Evolutionary conservation across 2,888 invertebrate species (phyloP), one percentile per base, ranked within the genome.

Genomic region (Meloe dianella): DNA sequence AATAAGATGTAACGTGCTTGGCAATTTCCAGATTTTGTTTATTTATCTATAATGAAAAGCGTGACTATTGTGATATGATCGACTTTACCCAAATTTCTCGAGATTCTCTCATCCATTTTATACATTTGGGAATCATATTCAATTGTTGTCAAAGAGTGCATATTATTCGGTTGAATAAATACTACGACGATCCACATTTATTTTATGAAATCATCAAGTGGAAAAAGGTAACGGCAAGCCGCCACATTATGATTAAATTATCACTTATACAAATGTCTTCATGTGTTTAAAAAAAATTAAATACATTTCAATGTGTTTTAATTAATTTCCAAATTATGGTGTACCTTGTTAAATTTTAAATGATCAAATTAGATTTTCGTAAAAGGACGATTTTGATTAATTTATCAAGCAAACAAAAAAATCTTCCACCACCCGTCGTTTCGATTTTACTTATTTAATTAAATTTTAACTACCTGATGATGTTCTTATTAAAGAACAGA

Each of bases 401-500:
- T 54, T 54, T 54, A 22, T 54, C 14, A 14, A 54, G 24, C 9
- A 6, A 41, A 35, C 12, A 12, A 12, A 41, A 41, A 41, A 12
- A 24, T 54, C 24, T 54, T n/a, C 12, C 12, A 54, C 24, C 54
- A 54, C 4, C 24, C 6, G 54, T 9, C n/a, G 8, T 3, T 54
- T 12, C 5, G 5, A 22, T 24, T 17, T 41, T 41, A 41, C 41
- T 41, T 35, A 14, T 24, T 54, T 54, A 54, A 54, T 54, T 54
- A 54, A 54, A 20, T 54, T 24, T 54, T 20, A 54, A 54, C 24
- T 54, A 54, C 54, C 54, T 54, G 54, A 54, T 54, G 54, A 12
- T 54, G 22, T 22, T 54, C 54, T 54, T 54, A 54, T 24, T 22
- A 24, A 54, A 24, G 24, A 24, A 4, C 4, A 54, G 24, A 54